Evolutionary conservation across 2,888 invertebrate genomes (phyloP), one percentile per base, ranked within the genome.

Genomic region (Yponomeuta sedellus): DNA sequence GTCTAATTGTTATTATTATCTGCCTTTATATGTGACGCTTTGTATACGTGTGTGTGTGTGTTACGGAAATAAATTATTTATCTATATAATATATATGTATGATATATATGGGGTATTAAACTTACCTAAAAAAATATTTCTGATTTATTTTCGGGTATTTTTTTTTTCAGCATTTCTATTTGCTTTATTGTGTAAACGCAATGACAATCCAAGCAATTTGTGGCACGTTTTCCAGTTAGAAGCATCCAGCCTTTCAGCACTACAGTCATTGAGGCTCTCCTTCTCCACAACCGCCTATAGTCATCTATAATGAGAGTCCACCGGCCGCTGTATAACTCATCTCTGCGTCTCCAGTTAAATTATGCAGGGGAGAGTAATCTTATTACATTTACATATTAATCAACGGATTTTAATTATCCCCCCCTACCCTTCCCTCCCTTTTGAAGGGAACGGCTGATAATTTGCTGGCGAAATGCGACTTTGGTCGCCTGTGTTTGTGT

Each of bases 381-480:
- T 96, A 97, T 97, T 96, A 97, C 96, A 97, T 97, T 97, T 97
- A 96, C 96, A 97, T 97, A 97, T 97, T 97, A 97, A 97, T 97
- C 96, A 97, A 96, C 96, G 96, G 96, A 96, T 97, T 97, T 96
- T 97, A 97, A 97, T 97, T 97, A 96, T 96, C 94, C 95, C 93
- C n/a, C 94, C 93, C 94, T 95, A 93, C 94, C 93, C 88, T 91
- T 82, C 78, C 81, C 67, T 61, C 12, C 65, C 70, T 73, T 69
- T 72, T 68, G 67, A 61, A 68, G 67, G 68, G 70, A 66, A 67
- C 63, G 66, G 57, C 67, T 86, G 86, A 87, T 88, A 89, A 89
- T 89, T 89, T 86, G 87, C 87, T 87, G 87, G 86, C 86, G 83
- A 86, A 88, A 87, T 88, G 86, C 85, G 86, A 85, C 84, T 88